Evolutionary conservation across 2,113 vertebrate genomes (phyloP), one percentile per base, ranked within the genome.

Genomic region (Nibea coibor): DNA sequence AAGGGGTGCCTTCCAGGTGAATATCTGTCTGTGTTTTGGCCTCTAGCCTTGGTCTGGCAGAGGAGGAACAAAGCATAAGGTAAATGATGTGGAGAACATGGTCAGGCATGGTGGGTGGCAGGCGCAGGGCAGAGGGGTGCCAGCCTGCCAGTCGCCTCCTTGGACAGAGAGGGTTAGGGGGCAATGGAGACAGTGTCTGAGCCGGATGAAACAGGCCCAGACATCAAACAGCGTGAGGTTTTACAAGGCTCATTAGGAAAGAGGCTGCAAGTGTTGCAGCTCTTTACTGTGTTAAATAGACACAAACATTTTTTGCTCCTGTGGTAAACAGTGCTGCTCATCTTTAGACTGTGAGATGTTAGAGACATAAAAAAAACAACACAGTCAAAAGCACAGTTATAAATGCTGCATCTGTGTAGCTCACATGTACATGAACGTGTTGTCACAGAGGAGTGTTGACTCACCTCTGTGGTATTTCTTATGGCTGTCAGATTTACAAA

Each of bases 21-120:
- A 80, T 67, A 82, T 82, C 65, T 82, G 81, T 75, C 85, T 85
- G 51, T 45, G 53, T 64, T 87, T 68, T 79, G 86, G 86, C 84
- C 84, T 73, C 50, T 89, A 70, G 83, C 80, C 86, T 16, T 64
- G 69, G 61, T 76, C 80, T 83, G 80, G 70, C 83, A 86, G 71
- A 76, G 59, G 76, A 86, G 83, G 35, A 39, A 39, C 45, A 4
- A 35, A 84, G 78, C 92, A 89, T 81, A 90, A 84, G 91, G 84
- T 81, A 88, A 86, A 91, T 91, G 90, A 92, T 89, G 85, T 86
- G 83, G 78, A 90, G 85, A 94, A 92, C 91, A 89, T 82, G 83
- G 64, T 79, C 45, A 39, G 68, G 54, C 58, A 78, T 80, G 69
- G 73, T 87, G 83, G 88, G 83, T 88, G 90, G 84, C 78, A 80